Evolutionary conservation across 2,113 vertebrate genomes (phyloP).

Genomic region (Ictidomys tridecemlineatus): DNA sequence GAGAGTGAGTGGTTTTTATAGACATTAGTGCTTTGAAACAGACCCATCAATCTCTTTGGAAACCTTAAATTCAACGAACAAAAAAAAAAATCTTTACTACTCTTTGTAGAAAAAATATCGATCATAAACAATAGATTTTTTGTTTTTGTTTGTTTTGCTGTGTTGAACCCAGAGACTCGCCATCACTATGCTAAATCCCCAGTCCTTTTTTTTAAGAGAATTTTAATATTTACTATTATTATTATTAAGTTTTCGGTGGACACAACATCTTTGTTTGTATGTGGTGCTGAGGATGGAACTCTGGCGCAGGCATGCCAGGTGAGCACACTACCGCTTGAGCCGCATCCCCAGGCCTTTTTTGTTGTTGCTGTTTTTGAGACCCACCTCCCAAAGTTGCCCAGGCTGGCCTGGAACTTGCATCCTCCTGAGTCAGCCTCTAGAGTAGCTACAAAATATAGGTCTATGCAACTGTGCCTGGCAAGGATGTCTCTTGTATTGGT

Average conservation of each 20-base stretch:
- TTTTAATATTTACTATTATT: no score
- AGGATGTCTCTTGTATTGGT: not conserved
- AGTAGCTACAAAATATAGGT: not conserved
- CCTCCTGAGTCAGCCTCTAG: not conserved
- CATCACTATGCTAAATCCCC: not conserved
- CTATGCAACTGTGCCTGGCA: not conserved
- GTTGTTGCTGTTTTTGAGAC: not conserved
- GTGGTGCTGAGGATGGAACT: no score
- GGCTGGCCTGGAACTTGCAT: not conserved
- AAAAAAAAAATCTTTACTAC: constrained; percentile 12
- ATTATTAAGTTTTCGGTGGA: no score
- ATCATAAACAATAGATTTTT: not conserved
- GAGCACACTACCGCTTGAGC: no score
- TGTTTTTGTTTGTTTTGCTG: not conserved
- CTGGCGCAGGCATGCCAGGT: no score
- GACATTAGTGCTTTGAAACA: not conserved
- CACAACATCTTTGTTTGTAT: no score
- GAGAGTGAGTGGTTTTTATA: not conserved
- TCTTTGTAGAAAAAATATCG: not conserved
- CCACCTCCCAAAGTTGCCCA: not conserved
- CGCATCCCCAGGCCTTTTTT: not conserved
- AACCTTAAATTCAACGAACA: not conserved
- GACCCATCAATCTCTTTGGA: not conserved
- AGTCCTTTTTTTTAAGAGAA: not conserved
- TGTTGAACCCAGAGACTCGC: not conserved